Evolutionary conservation across 1,140 invertebrate genomes (phyloP).

Genomic region (Sesamia nonagrioides): DNA sequence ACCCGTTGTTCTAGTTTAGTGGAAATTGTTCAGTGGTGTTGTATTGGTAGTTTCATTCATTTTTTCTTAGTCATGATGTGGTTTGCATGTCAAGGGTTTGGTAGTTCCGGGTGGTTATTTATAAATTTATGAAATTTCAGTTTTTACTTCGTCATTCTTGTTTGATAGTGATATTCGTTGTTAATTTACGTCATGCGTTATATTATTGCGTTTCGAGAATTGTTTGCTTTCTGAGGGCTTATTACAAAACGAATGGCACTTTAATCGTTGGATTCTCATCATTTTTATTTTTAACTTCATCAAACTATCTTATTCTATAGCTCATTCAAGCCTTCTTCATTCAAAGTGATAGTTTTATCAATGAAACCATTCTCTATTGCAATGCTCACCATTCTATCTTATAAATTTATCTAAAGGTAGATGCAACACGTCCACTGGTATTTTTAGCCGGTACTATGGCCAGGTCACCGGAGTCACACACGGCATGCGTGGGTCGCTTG

Average conservation of each 20-base stretch:
- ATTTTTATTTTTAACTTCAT: neutral
- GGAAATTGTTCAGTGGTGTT: slow-evolving; percentile 52
- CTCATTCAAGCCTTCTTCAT: neutral
- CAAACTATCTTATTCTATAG: neutral
- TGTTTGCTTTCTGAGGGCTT: neutral
- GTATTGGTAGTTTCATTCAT: slow-evolving; percentile 32
- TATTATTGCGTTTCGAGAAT: no score
- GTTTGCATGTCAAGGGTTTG: slow-evolving; percentile 34
- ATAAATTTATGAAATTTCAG: neutral
- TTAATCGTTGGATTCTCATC: neutral
- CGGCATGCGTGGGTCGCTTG: slow-evolving; percentile 64
- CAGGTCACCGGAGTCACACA: slow-evolving; percentile 48
- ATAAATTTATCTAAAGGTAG: slow-evolving; percentile 27
- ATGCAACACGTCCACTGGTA: slow-evolving; percentile 37
- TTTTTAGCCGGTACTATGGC: slow-evolving; percentile 48
- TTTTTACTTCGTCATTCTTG: neutral
- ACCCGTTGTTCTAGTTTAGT: slow-evolving; percentile 59
- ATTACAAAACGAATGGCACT: neutral
- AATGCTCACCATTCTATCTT: neutral
- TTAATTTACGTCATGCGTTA: neutral
- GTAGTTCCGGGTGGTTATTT: slow-evolving; percentile 15
- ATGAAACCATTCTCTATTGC: slow-evolving; percentile 15
- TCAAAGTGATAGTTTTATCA: neutral
- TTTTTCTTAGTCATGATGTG: slow-evolving; percentile 20
- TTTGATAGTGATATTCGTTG: neutral